Base-by-base conservation (phyloP, 2,888 invertebrate genomes). In the Sylvicola fuscatus region DNA sequence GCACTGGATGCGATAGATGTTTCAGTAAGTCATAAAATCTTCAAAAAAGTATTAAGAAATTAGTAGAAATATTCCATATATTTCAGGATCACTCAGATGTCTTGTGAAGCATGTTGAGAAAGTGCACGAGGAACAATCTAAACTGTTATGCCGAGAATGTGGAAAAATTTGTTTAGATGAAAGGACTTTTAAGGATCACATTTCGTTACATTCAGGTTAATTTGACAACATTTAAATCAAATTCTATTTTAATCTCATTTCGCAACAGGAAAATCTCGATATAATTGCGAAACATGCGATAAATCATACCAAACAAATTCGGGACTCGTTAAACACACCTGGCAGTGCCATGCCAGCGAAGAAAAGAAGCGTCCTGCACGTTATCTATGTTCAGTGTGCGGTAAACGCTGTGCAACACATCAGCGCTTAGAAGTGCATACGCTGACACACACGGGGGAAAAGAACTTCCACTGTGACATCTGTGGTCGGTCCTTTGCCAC, bases 401-500 rank as follows among this genome's bases (percentile, higher is more conserved):
- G 41, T 5, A 41, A 36, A 28, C 29, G 27, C 7, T 45, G 44
- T 35, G 36, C 39, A 8, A 44, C 44, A 2, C 38, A 37, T 26
- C 42, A 43, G 33, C 35, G 41, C 12, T 26, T 45, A 11, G 31
- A 39, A 14, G 27, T 42, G 1, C 53, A 53, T 32, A 47, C 47
- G 42, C 45, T 48, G 15, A 49, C 46, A 39, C 53, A 53, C 36
- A 49, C 51, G 2, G 51, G 51, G 4, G 49, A 51, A 39, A 49
- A 47, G 39, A 48, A 49, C 37, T 50, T 43, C 32, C 37, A 45
- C 2, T 53, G 53, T 32, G 45, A 48, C 21, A 42, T 47, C 35
- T 53, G 53, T 35, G 46, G 50, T 50, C 47, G 44, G 47, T 46
- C 46, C 8, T 53, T 50, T 42, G 47, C 49, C 2, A 51, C 50